Evolutionary conservation across 2,888 invertebrate species (phyloP).

Genomic region (Itoplectis maculator): DNA sequence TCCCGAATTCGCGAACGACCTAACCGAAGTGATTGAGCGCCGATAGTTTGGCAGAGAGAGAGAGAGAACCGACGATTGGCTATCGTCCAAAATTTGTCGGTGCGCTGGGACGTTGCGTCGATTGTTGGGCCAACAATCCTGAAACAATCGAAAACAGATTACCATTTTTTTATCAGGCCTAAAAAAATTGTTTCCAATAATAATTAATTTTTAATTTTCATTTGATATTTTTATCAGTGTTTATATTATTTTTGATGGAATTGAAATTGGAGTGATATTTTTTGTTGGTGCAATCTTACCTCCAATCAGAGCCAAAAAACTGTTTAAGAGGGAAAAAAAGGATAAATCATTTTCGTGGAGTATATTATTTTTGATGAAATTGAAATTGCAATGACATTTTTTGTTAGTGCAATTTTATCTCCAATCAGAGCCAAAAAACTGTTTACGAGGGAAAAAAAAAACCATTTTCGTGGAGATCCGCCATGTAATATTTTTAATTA

Average conservation of each 20-base stretch:
- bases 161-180: too few species aligned
- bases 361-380: too few species aligned
- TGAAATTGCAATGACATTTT: too few species aligned
- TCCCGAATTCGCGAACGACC: slow-evolving; percentile 5
- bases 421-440: background rate
- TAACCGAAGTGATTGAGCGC: slow-evolving; percentile 21
- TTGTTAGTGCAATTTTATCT: background rate
- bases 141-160: too few species aligned
- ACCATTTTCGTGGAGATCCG: background rate
- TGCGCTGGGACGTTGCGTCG: background rate
- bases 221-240: too few species aligned
- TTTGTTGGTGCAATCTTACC: background rate
- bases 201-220: too few species aligned
- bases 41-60: slow-evolving; percentile 39
- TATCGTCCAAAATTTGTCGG: background rate
- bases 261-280: too few species aligned
- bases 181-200: too few species aligned
- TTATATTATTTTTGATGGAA: too few species aligned
- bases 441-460: background rate
- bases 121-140: background rate
- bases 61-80: slow-evolving; percentile 36
- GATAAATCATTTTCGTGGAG: background rate
- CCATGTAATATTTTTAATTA: background rate
- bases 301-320: background rate
- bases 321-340: background rate